Base-by-base conservation (phyloP, 2,113 vertebrate genomes). In the Laticauda laticaudata region DNA sequence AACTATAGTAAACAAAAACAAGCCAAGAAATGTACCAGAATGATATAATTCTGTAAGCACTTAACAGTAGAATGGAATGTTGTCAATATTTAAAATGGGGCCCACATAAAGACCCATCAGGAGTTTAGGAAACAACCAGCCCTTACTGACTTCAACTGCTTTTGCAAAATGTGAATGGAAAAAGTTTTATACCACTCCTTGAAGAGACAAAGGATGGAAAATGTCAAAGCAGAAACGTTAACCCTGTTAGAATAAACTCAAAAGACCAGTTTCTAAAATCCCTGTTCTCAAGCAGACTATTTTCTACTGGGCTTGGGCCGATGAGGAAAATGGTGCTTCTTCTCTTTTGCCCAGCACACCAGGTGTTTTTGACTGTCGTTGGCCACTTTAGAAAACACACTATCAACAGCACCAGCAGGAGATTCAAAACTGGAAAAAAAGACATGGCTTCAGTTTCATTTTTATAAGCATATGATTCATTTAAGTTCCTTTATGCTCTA, bases 361-460 rank as follows among this genome's bases (percentile, higher is more conserved):
- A 93, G 94, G 94, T 93, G 94, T 94, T 95, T 97, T 96, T 97
- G 96, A 95, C 94, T 95, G 94, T 97, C 93, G 93, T 96, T 94
- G 95, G 95, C 92, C 93, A 94, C 95, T 97, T 96, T 93, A 96
- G 96, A 97, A 95, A 91, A 94, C 89, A 94, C 93, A 95, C 93
- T 95, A 94, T 94, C 95, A 96, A 95, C 59, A 81, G 89, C 88
- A 96, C 93, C 95, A 96, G 89, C 92, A 96, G 94, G 89, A 95
- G 55, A 90, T 92, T 95, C 0, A 0, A 54, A 90, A 96, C 95
- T 93, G 92, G 94, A 96, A 97, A 94, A 96, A 97, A 97, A 86
- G 93, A 97, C 97, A 96, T 26, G 43, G 54, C 90, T 96, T 39
- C 94, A 93, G 93, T 92, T 94, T 95, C 12, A 92, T 95, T 96